Base-by-base conservation (phyloP, 2,113 vertebrate species). In the Aspidoscelis tigris region DNA sequence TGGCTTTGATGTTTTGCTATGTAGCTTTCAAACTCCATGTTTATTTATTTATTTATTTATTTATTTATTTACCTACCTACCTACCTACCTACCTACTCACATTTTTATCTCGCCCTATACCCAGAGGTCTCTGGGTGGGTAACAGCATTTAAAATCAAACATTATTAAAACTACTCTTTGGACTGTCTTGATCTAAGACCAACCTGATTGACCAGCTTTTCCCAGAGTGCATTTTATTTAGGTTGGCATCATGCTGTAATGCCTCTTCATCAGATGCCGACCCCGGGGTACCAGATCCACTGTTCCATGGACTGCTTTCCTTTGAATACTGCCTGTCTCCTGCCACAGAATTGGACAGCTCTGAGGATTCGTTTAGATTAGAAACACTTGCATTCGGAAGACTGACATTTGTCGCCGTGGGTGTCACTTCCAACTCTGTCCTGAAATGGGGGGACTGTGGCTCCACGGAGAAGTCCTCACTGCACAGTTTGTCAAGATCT, bases 181-280 rank as follows among this genome's bases (percentile, higher is more conserved):
- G 18, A 7, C 55, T 10, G 10, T 5, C 41, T 26, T 33, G 8
- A 16, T 2, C 44, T 3, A 61, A 64, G 65, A 16, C 7, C 16
- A 44, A 99, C 98, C 96, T 98, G 92, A 98, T 83, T 3, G 97
- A 97, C 97, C 97, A 98, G 88, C 96, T 96, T 86, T 90, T 96
- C 70, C 74, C 88, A 0, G 76, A 72, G 72, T 0, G 24, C 18
- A 80, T 80, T 18, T 87, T 78, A 43, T 79, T 81, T 0, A 4
- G 72, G 71, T 78, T 87, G 55, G 86, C 81, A 33, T 88, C 85
- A 12, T 41, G 91, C 20, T 80, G 83, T 53, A 75, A 7, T 0
- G 79, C 0, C 0, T 94, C 93, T 7, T 93, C 92, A 2, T 95
- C 91, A 0, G 87, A 90, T 21, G 88, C 79, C 47, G 92, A 92